Evolutionary conservation across 2,113 vertebrate genomes (phyloP).

Genomic region (Varanus salvator): DNA sequence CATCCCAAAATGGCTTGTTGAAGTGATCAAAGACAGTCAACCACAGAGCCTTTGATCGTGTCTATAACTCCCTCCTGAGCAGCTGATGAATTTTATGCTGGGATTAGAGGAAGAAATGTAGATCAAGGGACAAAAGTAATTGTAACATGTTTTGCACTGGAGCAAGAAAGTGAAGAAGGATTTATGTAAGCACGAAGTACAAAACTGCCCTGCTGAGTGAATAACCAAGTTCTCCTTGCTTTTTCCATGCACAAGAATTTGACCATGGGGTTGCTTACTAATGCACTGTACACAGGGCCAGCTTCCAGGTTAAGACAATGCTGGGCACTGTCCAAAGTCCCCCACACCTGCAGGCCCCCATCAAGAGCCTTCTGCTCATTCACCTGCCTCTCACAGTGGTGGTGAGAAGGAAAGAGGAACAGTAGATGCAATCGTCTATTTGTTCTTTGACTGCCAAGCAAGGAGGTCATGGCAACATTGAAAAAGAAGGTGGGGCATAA

Average conservation of each 20-base stretch:
- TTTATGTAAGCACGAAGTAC: not conserved
- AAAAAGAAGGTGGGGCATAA: no score
- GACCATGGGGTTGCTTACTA: not conserved
- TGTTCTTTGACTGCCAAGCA: no score
- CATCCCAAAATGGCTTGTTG: slow-evolving; percentile 20
- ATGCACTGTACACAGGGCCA: not conserved
- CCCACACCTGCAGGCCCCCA: no score
- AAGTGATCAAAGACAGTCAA: not conserved
- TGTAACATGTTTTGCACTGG: not conserved
- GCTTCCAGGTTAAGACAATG: no score
- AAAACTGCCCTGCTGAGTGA: slow-evolving; percentile 3
- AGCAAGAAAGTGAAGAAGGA: not conserved
- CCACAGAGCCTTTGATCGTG: not conserved
- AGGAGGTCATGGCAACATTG: no score
- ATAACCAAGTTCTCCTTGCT: slow-evolving; percentile 35
- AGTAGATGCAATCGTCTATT: no score
- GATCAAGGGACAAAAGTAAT: not conserved
- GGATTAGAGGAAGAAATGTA: not conserved
- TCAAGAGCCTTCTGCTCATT: no score
- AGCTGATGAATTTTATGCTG: not conserved
- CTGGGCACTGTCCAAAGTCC: no score
- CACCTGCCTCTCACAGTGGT: no score
- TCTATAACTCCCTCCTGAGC: not conserved
- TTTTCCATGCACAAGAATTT: not conserved
- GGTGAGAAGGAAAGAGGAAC: no score